phyloP scores from a whole-genome alignment of 2,888 invertebrate genomes.

The Agrochola macilenta region DNA sequence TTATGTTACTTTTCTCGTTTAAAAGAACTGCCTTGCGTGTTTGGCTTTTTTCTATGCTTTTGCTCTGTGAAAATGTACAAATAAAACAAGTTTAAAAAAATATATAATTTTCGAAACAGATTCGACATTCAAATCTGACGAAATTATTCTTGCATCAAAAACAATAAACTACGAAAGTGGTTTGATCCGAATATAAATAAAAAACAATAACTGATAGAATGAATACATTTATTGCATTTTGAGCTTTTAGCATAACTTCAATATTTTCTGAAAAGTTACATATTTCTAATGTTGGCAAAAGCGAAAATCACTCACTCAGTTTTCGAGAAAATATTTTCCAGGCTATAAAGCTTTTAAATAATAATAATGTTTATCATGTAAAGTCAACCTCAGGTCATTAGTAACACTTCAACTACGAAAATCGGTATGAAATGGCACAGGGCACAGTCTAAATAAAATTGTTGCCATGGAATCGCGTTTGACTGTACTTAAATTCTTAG shows the following conservation, averaged over 20 bases:
- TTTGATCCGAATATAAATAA: neutral
- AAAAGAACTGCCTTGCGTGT: neutral
- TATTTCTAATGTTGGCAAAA: neutral
- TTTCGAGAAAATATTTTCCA: neutral
- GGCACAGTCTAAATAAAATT: neutral
- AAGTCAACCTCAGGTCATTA: no score
- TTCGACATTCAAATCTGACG: neutral
- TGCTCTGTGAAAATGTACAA: neutral
- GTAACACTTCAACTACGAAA: neutral
- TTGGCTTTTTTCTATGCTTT: neutral
- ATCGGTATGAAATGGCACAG: no score
- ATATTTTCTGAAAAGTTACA: slow-evolving; percentile 6
- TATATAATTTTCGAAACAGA: neutral
- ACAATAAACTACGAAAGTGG: neutral
- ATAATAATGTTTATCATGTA: neutral
- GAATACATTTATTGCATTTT: slow-evolving; percentile 18
- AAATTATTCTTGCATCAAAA: slow-evolving; percentile 3
- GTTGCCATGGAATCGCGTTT: neutral
- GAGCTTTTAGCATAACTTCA: slow-evolving; percentile 36
- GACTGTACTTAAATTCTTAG: neutral
- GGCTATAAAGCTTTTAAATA: neutral
- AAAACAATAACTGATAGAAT: slow-evolving; percentile 5
- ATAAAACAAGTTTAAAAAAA: no score
- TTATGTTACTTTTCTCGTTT: neutral
- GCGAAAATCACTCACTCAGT: neutral